Base-by-base conservation (phyloP, 2,113 vertebrate species). In the Perca flavescens region DNA sequence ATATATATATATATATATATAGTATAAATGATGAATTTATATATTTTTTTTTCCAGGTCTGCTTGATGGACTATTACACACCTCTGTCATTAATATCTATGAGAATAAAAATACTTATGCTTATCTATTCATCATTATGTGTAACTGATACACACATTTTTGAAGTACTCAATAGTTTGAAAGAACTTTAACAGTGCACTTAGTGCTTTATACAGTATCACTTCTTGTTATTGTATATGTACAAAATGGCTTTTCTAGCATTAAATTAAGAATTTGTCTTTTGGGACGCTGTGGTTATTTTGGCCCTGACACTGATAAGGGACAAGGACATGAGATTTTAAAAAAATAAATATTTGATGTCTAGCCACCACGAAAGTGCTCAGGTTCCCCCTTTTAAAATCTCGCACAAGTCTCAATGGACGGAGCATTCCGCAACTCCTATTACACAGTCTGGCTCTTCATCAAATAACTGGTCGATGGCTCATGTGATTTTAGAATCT, bases 251-350 rank as follows among this genome's bases (percentile, higher is more conserved):
- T 66, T 82, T 76, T 57, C 28, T 21, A 49, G 67, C 36, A 56
- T 68, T 64, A 25, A 15, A 68, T 47, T 31, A 31, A 72, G 53
- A 54, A 67, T 71, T 14, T 64, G 25, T 68, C 72, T 80, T 66
- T 72, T 80, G 67, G 74, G 57, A 74, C 67, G 22, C 52, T 53
- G 66, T 31, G 25, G 63, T 78, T 79, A 84, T 82, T 82, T 82
- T 65, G 49, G 49, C 61, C 3, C 43, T 54, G 69, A 74, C 40
- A 78, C 10, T 69, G 78, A 84, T 43, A 77, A 84, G 22, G 61
- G 66, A 81, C 69, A 82, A 77, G 76, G 70, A 60, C 71, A 76
- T 63, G 34, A 28, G 8, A 79, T n/a, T 64, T 66, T 4, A 34
- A 82, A 63, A 10, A 83, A 64, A 7, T 43, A 43, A 25, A 74